These are phyloP conservation scores for Acrocyrtus sp. DNA, from an alignment of 2,888 invertebrate species.

Conservation along the genomic window DNA sequence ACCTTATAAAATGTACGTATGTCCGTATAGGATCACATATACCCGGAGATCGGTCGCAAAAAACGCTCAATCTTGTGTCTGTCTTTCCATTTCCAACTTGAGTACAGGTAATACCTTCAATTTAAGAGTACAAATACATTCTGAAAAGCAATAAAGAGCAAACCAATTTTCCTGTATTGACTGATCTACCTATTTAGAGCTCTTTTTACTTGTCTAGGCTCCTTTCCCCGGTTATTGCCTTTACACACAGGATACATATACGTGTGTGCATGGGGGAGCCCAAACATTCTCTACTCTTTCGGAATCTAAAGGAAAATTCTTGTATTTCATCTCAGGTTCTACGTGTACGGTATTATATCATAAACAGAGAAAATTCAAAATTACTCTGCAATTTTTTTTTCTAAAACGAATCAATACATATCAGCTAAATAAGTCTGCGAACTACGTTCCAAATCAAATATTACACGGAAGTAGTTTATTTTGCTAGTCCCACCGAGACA, in stretches of 20 bases:
- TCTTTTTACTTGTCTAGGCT: neutral
- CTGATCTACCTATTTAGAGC: neutral
- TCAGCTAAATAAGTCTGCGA: too few relatives aligned
- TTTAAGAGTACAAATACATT: neutral
- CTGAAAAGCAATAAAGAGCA: neutral
- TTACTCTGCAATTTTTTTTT: too few relatives aligned
- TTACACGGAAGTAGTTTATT: too few relatives aligned
- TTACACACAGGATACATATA: neutral
- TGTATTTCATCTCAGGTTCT: too few relatives aligned
- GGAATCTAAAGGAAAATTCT: too few relatives aligned
- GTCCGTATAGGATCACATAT: neutral
- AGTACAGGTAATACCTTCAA: neutral
- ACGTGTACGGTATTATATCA: too few relatives aligned
- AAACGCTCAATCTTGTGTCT: constrained; percentile 5
- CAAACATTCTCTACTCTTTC: too few relatives aligned
- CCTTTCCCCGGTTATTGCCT: neutral
- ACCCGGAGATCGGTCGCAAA: constrained; percentile 1
- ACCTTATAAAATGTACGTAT: neutral
- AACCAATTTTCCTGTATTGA: constrained; percentile 20
- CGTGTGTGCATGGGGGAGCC: too few relatives aligned
- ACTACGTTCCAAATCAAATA: too few relatives aligned
- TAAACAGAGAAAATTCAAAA: too few relatives aligned
- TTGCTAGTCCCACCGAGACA: too few relatives aligned
- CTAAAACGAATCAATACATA: too few relatives aligned
- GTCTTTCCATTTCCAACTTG: neutral